These are phyloP conservation scores for Conomelus anceps DNA, from an alignment of 2,888 invertebrate species.

Conservation along the genomic window DNA sequence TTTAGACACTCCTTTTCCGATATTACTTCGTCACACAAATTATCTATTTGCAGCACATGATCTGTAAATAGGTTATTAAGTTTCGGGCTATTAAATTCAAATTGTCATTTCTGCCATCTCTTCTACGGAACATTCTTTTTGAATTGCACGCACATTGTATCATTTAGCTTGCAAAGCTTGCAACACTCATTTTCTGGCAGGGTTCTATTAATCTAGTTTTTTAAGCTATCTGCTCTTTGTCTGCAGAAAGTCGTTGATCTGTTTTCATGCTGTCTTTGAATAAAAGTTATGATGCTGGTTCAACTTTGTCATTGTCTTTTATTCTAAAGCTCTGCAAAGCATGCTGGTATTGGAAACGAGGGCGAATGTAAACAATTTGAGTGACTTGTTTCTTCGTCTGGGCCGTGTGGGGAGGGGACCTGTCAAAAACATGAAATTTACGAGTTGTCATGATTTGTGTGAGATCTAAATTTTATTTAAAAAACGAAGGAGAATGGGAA, in stretches of 20 bases:
- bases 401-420: not conserved
- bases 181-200: not conserved
- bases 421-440: not conserved
- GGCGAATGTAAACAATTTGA: not conserved
- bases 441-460: not conserved
- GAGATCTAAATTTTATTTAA: not conserved
- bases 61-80: too few species aligned
- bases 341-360: not conserved
- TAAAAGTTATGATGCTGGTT: not conserved
- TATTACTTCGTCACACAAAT: too few species aligned
- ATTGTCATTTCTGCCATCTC: too few species aligned
- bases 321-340: not conserved
- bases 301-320: not conserved
- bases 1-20: too few species aligned
- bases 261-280: not conserved
- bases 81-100: too few species aligned
- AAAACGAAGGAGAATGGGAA: too few species aligned
- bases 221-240: not conserved
- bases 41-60: too few species aligned
- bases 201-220: not conserved
- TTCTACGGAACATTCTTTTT: too few species aligned
- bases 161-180: too few species aligned
- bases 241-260: not conserved
- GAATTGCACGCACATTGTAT: too few species aligned
- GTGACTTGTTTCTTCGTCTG: not conserved